Evolutionary conservation across 2,888 invertebrate genomes (phyloP).

Genomic region (Notodromas monacha): DNA sequence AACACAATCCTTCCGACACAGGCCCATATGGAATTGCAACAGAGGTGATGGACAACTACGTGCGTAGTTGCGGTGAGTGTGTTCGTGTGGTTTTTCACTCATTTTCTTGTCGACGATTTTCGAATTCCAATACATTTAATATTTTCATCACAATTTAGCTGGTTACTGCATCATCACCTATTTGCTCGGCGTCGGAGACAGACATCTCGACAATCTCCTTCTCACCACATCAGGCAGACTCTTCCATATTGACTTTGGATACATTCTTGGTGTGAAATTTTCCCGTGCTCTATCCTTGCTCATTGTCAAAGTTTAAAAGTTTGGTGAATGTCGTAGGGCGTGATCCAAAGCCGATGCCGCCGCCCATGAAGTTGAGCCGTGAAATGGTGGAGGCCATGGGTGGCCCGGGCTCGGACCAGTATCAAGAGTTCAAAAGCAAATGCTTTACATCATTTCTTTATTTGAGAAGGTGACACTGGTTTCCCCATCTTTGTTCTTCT

Average conservation of each 20-base stretch:
- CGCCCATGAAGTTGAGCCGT: slow-evolving; percentile 91
- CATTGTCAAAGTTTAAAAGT: too few species aligned
- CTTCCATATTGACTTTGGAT: slow-evolving; percentile 94
- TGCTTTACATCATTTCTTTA: slow-evolving; percentile 88
- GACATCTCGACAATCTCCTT: slow-evolving; percentile 84
- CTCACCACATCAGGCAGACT: slow-evolving; percentile 60
- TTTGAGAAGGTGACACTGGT: slow-evolving; percentile 30
- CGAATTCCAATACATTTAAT: neutral
- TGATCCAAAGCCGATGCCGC: slow-evolving; percentile 92
- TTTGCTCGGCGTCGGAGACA: slow-evolving; percentile 77
- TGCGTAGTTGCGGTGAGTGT: slow-evolving; percentile 43
- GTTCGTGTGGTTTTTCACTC: neutral
- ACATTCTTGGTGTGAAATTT: slow-evolving; percentile 86
- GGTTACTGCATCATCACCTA: slow-evolving; percentile 97
- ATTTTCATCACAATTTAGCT: slow-evolving; percentile 19
- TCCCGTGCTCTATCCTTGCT: too few species aligned
- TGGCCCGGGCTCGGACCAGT: slow-evolving; percentile 57
- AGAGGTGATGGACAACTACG: slow-evolving; percentile 90
- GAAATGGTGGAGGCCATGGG: slow-evolving; percentile 99
- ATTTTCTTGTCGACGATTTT: neutral
- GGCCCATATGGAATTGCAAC: slow-evolving; percentile 64
- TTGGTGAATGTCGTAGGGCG: too few species aligned
- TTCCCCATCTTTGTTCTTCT: neutral
- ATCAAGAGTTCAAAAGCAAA: slow-evolving; percentile 67
- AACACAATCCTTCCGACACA: slow-evolving; percentile 52